Conservation (phyloP, 2,888 invertebrate species). For the Limnephilus auricula region DNA sequence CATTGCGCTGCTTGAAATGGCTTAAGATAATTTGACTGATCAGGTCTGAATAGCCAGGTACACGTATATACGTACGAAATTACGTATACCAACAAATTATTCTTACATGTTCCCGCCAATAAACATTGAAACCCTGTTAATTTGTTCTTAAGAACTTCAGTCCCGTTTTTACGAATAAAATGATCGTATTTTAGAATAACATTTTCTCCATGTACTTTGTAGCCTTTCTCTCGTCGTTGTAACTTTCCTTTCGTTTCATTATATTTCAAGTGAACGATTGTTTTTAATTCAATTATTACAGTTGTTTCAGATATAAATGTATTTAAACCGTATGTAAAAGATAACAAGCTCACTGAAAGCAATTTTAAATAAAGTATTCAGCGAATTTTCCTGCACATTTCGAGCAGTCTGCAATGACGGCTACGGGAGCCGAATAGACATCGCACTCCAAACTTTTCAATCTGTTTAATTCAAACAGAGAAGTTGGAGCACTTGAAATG, state of each 20-base stretch:
- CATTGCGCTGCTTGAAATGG: not conserved
- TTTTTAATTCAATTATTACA: not conserved
- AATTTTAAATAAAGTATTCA: not conserved
- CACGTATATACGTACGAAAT: too few species aligned
- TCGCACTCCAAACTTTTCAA: conserved; percentile 18
- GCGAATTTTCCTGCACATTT: not conserved
- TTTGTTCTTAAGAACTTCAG: too few species aligned
- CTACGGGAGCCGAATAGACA: conserved; percentile 5
- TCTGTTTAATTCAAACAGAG: conserved; percentile 13
- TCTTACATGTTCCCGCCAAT: too few species aligned
- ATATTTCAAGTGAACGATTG: not conserved
- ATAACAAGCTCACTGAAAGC: not conserved
- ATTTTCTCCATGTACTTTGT: too few species aligned
- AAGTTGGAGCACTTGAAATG: conserved; percentile 4
- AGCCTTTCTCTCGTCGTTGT: too few species aligned
- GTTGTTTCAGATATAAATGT: not conserved
- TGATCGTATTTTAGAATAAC: too few species aligned
- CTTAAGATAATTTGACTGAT: not conserved
- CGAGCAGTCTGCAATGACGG: not conserved
- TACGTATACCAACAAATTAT: too few species aligned
- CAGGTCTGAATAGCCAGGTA: too few species aligned
- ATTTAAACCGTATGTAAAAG: not conserved
- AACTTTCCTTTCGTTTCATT: not conserved
- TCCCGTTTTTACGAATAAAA: too few species aligned
- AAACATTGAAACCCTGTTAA: too few species aligned